Evolutionary conservation across 2,888 invertebrate species (phyloP).

Genomic region (Drosophila kuntzei): DNA sequence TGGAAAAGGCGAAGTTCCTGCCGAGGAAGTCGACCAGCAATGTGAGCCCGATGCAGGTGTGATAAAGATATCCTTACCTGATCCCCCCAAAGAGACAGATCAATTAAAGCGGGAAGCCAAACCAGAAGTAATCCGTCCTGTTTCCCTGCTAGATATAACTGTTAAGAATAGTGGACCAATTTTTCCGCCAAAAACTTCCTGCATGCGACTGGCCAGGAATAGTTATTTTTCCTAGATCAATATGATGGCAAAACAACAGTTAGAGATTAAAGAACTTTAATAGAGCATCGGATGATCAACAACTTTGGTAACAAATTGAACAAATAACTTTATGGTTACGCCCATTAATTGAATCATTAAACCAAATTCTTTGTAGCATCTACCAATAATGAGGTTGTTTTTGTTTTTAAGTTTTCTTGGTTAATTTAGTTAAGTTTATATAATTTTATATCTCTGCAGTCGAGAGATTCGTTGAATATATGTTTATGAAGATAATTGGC

Average conservation of each 20-base stretch:
- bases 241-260: constrained; percentile 6
- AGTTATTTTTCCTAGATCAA: constrained; percentile 82
- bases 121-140: background rate
- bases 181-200: constrained; percentile 76
- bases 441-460: constrained; percentile 3
- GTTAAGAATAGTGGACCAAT: constrained; percentile 61
- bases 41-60: background rate
- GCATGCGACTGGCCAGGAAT: constrained; percentile 80
- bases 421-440: constrained; percentile 25
- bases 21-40: background rate
- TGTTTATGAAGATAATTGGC: constrained; percentile 1
- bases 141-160: constrained; percentile 23
- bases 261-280: constrained; percentile 55
- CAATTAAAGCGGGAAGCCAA: background rate
- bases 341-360: constrained; percentile 27
- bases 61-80: background rate
- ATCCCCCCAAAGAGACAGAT: background rate
- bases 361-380: constrained; percentile 44
- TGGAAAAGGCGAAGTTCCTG: background rate
- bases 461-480: constrained; percentile 45
- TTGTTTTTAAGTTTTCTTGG: constrained; percentile 23
- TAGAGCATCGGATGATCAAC: constrained; percentile 45
- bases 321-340: constrained; percentile 39
- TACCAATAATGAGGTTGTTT: constrained; percentile 40
- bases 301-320: constrained; percentile 50